phyloP scores from a whole-genome alignment of 2,113 vertebrate genomes.

The Theropithecus gelada region DNA sequence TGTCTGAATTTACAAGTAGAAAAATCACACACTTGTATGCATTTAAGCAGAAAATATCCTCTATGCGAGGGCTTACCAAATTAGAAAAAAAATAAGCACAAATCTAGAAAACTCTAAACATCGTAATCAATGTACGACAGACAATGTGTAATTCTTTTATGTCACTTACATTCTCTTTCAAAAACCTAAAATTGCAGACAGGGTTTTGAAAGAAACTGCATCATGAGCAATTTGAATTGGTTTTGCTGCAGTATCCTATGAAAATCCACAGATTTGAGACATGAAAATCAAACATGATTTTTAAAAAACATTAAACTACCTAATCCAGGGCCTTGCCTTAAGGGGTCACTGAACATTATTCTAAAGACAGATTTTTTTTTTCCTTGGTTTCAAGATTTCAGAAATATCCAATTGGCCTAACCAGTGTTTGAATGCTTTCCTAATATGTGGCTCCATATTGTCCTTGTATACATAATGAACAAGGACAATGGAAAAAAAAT shows the following conservation, averaged over 20 bases:
- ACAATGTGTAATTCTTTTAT: background rate
- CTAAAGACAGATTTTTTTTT: background rate
- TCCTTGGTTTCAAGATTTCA: background rate
- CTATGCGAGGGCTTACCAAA: background rate
- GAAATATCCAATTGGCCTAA: background rate
- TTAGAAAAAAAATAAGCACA: background rate
- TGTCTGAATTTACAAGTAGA: slow-evolving; percentile 40
- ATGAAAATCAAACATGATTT: background rate
- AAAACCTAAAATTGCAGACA: background rate
- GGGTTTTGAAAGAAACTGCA: background rate
- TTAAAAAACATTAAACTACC: background rate
- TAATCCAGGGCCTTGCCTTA: background rate
- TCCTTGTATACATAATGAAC: background rate
- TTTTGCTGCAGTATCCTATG: background rate
- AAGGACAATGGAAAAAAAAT: background rate
- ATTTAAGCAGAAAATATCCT: background rate
- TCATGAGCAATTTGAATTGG: background rate
- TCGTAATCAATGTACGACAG: background rate
- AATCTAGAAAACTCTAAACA: background rate
- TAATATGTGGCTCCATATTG: background rate
- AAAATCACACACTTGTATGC: background rate
- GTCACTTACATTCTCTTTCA: background rate
- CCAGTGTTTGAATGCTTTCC: background rate
- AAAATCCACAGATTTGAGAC: background rate
- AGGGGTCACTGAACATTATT: background rate